phyloP scores from a whole-genome alignment of 2,113 vertebrate genomes.

The Daboia siamensis region DNA sequence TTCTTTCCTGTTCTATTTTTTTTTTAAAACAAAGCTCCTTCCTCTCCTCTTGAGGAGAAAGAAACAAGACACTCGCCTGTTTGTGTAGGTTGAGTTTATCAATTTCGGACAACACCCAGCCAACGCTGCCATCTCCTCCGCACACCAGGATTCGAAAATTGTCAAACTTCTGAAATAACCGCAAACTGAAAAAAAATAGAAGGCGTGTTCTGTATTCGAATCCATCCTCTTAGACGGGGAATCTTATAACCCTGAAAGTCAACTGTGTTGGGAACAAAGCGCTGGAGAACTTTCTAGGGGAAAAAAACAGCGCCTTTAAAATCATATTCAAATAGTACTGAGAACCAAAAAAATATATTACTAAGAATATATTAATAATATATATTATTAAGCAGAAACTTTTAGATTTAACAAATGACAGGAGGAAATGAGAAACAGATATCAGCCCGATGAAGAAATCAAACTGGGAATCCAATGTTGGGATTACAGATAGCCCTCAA shows the following conservation, averaged over 20 bases:
- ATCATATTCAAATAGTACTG: not conserved
- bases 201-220: conserved; percentile 34
- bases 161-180: conserved; percentile 98
- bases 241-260: not conserved
- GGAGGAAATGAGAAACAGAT: no score
- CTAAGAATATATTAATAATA: no score
- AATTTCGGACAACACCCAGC: conserved; percentile 98
- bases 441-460: no score
- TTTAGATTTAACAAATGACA: no score
- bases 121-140: conserved; percentile 95
- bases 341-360: not conserved
- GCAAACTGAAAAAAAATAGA: conserved; percentile 77
- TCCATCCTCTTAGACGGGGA: not conserved
- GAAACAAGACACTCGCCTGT: conserved; percentile 75
- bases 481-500: no score
- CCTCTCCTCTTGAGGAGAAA: not conserved
- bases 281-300: conserved; percentile 29
- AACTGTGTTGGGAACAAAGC: not conserved
- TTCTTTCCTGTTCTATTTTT: not conserved
- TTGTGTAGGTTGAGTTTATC: conserved; percentile 96
- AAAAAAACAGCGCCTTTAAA: conserved; percentile 7
- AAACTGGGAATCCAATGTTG: no score
- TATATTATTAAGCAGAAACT: no score
- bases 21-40: not conserved
- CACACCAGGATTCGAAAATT: conserved; percentile 98